These are phyloP conservation scores for Caenorhabditis angaria DNA, from an alignment of 2,888 invertebrate genomes.

Conservation along the genomic window DNA sequence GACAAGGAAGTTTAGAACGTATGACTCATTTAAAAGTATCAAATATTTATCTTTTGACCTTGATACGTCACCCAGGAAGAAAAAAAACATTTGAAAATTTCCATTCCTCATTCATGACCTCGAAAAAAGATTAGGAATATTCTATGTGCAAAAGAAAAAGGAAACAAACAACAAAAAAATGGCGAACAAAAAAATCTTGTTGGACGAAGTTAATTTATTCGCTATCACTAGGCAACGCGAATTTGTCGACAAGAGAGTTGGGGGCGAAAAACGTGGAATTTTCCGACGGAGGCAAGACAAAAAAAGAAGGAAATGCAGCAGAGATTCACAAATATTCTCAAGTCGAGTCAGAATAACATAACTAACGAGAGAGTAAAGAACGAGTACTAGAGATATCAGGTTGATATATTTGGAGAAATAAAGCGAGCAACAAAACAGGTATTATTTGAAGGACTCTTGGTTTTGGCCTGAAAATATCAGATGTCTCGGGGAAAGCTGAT, in stretches of 20 bases:
- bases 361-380: too few species aligned
- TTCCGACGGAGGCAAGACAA: too few species aligned
- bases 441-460: too few species aligned
- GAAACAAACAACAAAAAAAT: background rate
- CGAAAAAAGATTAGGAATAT: background rate
- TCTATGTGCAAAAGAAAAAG: background rate
- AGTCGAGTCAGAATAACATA: too few species aligned
- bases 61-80: background rate
- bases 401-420: too few species aligned
- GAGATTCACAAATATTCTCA: too few species aligned
- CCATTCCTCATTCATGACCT: background rate
- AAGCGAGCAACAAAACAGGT: too few species aligned
- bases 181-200: background rate
- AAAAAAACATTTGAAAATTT: too few species aligned
- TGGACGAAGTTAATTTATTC: background rate
- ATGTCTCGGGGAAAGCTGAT: too few species aligned
- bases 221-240: background rate
- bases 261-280: background rate
- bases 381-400: too few species aligned
- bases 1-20: background rate
- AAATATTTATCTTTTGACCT: conserved; percentile 2
- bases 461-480: too few species aligned
- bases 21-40: background rate
- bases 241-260: background rate
- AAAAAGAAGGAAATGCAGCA: too few species aligned